Evolutionary conservation across 2,797 vertebrate genomes (phyloP).

Genomic region (Sebastes ruberrimus): DNA sequence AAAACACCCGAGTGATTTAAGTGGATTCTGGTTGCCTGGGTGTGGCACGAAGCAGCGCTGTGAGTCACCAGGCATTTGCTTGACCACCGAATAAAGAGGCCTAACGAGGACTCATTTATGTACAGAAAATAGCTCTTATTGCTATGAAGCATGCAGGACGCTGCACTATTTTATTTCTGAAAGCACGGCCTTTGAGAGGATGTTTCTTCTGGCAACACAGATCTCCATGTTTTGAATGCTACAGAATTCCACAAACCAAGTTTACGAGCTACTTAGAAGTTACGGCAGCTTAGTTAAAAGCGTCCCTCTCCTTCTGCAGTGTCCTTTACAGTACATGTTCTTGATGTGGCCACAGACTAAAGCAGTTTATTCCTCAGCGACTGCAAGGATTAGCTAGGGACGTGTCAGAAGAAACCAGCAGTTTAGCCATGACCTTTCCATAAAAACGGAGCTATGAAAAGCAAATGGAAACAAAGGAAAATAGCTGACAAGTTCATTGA

Average conservation of each 20-base stretch:
- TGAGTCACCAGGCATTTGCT: slow-evolving; percentile 61
- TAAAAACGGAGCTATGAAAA: neutral
- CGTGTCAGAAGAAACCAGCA: neutral
- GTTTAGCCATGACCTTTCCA: neutral
- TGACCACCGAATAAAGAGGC: slow-evolving; percentile 52
- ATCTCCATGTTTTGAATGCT: slow-evolving; percentile 27
- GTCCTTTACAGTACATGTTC: neutral
- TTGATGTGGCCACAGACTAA: slow-evolving; percentile 10
- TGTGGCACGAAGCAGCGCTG: slow-evolving; percentile 40
- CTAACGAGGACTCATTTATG: slow-evolving; percentile 12
- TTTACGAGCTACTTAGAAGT: slow-evolving; percentile 18
- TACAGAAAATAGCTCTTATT: slow-evolving; percentile 24
- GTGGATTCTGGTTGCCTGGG: slow-evolving; percentile 57
- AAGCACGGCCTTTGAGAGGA: neutral
- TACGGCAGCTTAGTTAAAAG: neutral
- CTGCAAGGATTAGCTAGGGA: slow-evolving; percentile 1
- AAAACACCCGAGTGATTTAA: slow-evolving; percentile 38
- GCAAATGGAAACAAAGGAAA: neutral
- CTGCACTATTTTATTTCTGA: neutral
- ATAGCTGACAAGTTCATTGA: neutral
- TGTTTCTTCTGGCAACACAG: slow-evolving; percentile 25
- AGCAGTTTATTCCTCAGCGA: neutral
- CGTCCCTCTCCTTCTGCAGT: neutral
- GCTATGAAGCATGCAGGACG: neutral
- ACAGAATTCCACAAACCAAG: slow-evolving; percentile 30